phyloP scores from a whole-genome alignment of 2,888 invertebrate genomes.

The Anticlea derivata region DNA sequence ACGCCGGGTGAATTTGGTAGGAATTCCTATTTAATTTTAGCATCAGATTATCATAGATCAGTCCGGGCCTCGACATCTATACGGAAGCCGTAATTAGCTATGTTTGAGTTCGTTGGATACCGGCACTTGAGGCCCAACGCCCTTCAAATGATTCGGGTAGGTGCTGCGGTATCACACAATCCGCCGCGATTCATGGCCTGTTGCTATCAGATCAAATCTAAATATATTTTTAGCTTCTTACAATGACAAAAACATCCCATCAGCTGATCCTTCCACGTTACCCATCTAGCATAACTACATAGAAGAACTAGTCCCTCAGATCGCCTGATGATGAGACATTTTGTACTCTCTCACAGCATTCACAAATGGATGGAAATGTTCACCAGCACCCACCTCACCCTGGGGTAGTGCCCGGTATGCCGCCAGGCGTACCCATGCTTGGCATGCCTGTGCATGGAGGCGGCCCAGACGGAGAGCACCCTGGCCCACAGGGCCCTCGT shows the following conservation, averaged over 20 bases:
- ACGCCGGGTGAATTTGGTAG: constrained; percentile 1
- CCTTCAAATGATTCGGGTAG: constrained; percentile 31
- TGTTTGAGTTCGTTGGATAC: constrained; percentile 27
- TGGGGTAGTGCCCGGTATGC: constrained; percentile 59
- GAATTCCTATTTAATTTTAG: neutral
- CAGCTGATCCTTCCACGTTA: too few species aligned
- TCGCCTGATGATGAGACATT: too few species aligned
- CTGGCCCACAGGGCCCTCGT: constrained; percentile 62
- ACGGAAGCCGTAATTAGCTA: neutral
- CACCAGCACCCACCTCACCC: constrained; percentile 57
- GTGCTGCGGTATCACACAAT: constrained; percentile 22
- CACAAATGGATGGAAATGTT: constrained; percentile 72
- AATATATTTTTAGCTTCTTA: too few species aligned
- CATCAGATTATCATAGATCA: neutral
- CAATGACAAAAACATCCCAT: too few species aligned
- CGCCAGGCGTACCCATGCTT: constrained; percentile 47
- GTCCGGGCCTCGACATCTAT: neutral
- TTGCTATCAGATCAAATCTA: too few species aligned
- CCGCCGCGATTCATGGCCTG: neutral
- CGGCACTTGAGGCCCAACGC: constrained; percentile 33
- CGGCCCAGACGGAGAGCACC: constrained; percentile 73
- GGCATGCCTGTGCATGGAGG: constrained; percentile 72
- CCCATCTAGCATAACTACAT: too few species aligned
- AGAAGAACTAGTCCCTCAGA: too few species aligned
- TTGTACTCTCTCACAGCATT: constrained; percentile 1